These are phyloP conservation scores for Eulemur rubriventer DNA, from an alignment of 2,797 vertebrate species.

Conservation along the genomic window DNA sequence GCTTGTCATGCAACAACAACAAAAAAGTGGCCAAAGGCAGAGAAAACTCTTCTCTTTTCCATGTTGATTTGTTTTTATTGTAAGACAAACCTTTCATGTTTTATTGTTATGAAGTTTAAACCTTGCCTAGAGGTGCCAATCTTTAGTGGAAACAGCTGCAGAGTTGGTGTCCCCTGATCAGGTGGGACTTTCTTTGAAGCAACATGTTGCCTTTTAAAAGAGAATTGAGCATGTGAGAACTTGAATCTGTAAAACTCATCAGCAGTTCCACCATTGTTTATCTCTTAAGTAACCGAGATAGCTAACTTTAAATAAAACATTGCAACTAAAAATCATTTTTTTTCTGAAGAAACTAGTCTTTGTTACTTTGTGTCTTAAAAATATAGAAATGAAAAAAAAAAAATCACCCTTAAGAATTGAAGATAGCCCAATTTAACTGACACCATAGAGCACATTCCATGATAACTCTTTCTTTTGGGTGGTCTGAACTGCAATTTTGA, in stretches of 20 bases:
- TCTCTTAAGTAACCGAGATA: conserved; percentile 77
- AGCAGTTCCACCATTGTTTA: conserved; percentile 71
- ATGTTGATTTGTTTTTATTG: conserved; percentile 85
- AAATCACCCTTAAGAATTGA: neutral
- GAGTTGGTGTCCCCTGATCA: conserved; percentile 77
- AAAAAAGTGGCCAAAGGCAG: conserved; percentile 73
- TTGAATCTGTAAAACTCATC: conserved; percentile 83
- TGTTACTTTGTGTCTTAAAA: conserved; percentile 66
- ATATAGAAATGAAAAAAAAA: conserved; percentile 39
- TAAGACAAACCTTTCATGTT: conserved; percentile 87
- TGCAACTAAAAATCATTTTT: neutral
- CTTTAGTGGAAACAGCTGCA: conserved; percentile 87
- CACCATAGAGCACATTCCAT: neutral
- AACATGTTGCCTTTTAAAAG: conserved; percentile 80
- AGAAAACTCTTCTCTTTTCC: conserved; percentile 78
- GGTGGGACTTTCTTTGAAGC: conserved; percentile 85
- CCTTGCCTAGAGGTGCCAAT: conserved; percentile 85
- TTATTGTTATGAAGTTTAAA: conserved; percentile 85
- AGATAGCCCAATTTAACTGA: neutral
- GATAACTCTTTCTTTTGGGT: neutral
- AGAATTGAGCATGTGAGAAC: conserved; percentile 83
- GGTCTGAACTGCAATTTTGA: neutral
- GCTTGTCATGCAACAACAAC: conserved; percentile 74
- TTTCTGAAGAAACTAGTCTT: neutral
- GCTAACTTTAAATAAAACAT: conserved; percentile 65